Base-by-base conservation (phyloP, 2,113 vertebrate species). In the Suricata suricatta region DNA sequence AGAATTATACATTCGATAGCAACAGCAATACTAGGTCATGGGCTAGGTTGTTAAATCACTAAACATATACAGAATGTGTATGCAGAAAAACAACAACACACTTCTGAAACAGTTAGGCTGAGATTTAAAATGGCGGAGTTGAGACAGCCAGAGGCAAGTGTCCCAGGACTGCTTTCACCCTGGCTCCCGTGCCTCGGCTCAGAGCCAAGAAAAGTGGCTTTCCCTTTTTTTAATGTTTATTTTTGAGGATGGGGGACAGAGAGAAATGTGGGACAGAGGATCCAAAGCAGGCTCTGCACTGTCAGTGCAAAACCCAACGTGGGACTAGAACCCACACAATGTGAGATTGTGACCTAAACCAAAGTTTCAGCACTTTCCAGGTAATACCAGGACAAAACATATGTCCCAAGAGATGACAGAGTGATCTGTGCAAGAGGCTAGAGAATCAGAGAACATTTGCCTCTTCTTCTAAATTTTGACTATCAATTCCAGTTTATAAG, bases 1-100 rank as follows among this genome's bases (percentile, higher is more conserved):
- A 97, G 84, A 98, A 93, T 97, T 98, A 95, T 38, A 90, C 14
- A 83, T 97, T 95, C 97, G 69, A 95, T 88, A 66, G 71, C 97
- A 98, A 98, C 12, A 81, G 95, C 82, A 97, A 77, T 92, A 85
- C 60, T 84, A 94, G 81, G 90, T 87, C 97, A 95, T 71, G 93
- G 79, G 85, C 95, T 79, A 95, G 91, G 90, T 85, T 0, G 0
- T 83, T 98, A 98, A 98, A 97, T 96, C 98, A 93, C 93, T 64
- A 35, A 93, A 35, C 66, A 80, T 74, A 86, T 77, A 52, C 19
- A 47, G 44, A 47, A 47, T 47, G 44, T 47, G 10, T 10, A 57
- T 7, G 41, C 83, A 95, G 95, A 7, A 50, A 95, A 9, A 97
- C 52, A 68, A 89, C 76, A 97, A n/a, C n/a, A n/a, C 90, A 92